Percentiles rank a stretch among this genome's conserved stretches.
phyloP scores from a whole-genome alignment of 1,140 invertebrate genomes.

The Cephus cinctus region DNA sequence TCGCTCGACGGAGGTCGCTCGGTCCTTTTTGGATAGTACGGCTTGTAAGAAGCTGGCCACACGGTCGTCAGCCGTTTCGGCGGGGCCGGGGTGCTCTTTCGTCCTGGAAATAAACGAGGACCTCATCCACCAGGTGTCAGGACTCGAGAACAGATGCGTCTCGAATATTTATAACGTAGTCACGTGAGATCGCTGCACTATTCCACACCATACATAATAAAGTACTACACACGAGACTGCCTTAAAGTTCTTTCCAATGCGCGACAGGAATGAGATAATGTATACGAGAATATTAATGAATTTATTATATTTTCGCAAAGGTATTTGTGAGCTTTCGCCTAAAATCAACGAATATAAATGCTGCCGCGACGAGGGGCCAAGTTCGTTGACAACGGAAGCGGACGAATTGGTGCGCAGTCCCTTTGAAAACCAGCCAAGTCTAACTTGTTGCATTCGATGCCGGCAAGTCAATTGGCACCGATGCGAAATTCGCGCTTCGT shows the following conservation, averaged over 20 bases:
- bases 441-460: constrained; percentile 41
- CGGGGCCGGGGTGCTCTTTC: constrained; percentile 40
- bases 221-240: too few relatives aligned
- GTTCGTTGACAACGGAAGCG: too few relatives aligned
- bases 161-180: neutral
- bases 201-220: constrained; percentile 41
- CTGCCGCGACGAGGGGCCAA: too few relatives aligned
- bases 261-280: too few relatives aligned
- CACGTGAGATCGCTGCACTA: constrained; percentile 17
- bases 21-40: constrained; percentile 46
- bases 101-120: constrained; percentile 50
- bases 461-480: too few relatives aligned
- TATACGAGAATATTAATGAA: too few relatives aligned
- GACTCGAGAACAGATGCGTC: constrained; percentile 12
- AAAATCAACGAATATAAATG: too few relatives aligned
- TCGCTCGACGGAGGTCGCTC: constrained; percentile 36
- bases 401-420: too few relatives aligned
- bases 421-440: constrained; percentile 39
- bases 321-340: too few relatives aligned
- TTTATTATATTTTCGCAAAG: too few relatives aligned
- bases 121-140: constrained; percentile 42
- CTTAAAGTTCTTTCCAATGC: too few relatives aligned
- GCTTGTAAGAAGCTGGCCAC: constrained; percentile 45
- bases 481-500: too few relatives aligned
- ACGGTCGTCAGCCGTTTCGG: constrained; percentile 45